Percentiles rank a stretch among this genome's conserved stretches.
phyloP scores from a whole-genome alignment of 1,140 invertebrate genomes.

The Eumaeus atala region DNA sequence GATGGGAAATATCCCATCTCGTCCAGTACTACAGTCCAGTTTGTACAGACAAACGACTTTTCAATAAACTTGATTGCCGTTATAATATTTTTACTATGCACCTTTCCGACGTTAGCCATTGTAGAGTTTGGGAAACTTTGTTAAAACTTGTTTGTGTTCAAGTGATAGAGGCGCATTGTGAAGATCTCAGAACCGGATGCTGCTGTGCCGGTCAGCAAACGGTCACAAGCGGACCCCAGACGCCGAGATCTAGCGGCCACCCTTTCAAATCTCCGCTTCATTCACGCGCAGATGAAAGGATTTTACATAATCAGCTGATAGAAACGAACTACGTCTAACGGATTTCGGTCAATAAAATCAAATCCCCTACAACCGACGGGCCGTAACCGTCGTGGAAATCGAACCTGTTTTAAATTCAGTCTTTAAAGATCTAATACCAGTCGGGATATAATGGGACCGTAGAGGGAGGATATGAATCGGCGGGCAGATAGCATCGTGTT shows the following conservation, averaged over 20 bases:
- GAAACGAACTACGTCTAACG: constrained; percentile 43
- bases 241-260: constrained; percentile 58
- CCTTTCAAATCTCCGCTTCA: constrained; percentile 45
- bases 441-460: constrained; percentile 34
- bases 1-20: constrained; percentile 14
- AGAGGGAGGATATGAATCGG: constrained; percentile 50
- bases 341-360: constrained; percentile 54
- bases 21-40: constrained; percentile 11
- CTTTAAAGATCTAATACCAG: constrained; percentile 29
- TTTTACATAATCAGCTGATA: constrained; percentile 57
- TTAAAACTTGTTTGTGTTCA: constrained; percentile 64
- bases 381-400: constrained; percentile 45
- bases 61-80: constrained; percentile 53
- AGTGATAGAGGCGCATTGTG: constrained; percentile 59
- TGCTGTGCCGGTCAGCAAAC: constrained; percentile 61
- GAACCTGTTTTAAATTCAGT: constrained; percentile 59
- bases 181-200: constrained; percentile 69
- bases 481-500: constrained; percentile 61
- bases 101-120: constrained; percentile 37
- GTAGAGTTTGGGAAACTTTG: constrained; percentile 47
- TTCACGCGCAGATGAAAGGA: constrained; percentile 61
- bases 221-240: constrained; percentile 55
- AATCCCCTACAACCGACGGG: constrained; percentile 19
- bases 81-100: constrained; percentile 62
- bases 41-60: constrained; percentile 31